Base-by-base conservation (phyloP, 2,888 invertebrate genomes). In the Antitype chi region DNA sequence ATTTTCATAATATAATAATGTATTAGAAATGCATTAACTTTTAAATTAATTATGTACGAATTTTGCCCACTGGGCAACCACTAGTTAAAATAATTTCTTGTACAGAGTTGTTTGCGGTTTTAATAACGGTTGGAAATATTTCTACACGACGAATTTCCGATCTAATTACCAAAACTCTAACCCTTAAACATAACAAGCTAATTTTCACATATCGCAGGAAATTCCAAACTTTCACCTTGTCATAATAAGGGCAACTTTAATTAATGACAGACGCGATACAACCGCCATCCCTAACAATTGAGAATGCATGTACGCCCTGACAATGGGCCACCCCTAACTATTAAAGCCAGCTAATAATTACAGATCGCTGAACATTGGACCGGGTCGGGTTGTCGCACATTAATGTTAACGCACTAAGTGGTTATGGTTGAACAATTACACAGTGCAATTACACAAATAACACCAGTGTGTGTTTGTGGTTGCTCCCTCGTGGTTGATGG, bases 281-380 rank as follows among this genome's bases (percentile, higher is more conserved):
- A 72, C 49, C 74, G 52, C 60, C 32, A 43, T 43, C 28, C 74
- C 64, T 57, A 59, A 76, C 70, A 60, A 67, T 71, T 70, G 59
- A 64, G 72, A 82, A 85, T 78, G 76, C 78, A 82, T 76, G 28
- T 76, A 72, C 28, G 66, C 52, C 28, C 25, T 68, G 53, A 85
- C 74, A 82, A 78, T 64, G 59, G 59, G 76, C 60, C 70, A 73
- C 60, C 85, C 86, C 57, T 70, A 60, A 52, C 80, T 82, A 85
- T 85, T 80, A 85, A 78, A 73, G 76, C 74, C 49, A 38, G 68
- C 69, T 87, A 85, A 87, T 87, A 78, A 86, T 86, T 82, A 85
- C 78, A 76, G 78, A 77, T 85, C 74, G 66, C 73, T 78, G 78
- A 78, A 78, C 78, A 77, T 75, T 74, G 62, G 70, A 66, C 73